Evolutionary conservation across 2,888 invertebrate species (phyloP), one percentile per base, ranked within the genome.

Genomic region (Unio delphinus): DNA sequence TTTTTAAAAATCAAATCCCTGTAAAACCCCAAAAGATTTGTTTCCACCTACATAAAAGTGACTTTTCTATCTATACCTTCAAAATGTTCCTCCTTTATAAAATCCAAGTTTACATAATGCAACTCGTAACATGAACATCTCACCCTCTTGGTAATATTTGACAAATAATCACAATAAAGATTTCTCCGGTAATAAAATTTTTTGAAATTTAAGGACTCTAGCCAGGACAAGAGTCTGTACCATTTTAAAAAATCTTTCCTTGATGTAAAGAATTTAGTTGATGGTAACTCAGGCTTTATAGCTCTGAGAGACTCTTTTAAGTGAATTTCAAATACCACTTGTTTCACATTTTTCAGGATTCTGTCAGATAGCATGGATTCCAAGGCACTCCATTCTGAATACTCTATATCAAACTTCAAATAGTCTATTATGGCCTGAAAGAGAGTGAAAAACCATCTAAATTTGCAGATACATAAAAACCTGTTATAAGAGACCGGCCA

Each of bases 381-480:
- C 23, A 89, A 69, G 1, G 86, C 85, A 5, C 79, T 79, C 88
- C 89, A 90, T 70, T 90, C 90, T 2, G 82, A 83, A 56, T 86
- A 88, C 68, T 90, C 90, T 18, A 90, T 83, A 72, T 90, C 90
- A 74, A 90, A 86, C 72, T 90, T 90, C 54, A 90, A 72, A 64
- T 88, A 88, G 75, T 90, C 88, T 54, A 90, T 87, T 1, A 80
- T 70, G 20, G 70, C 72, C 88, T 89, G 82, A n/a, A 80, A 82
- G 64, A 60, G 59, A 74, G 30, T 58, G 45, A 45, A 45, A 15
- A 45, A 3, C 15, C 45, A 15, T 3, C 15, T 45, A 45, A 45
- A 45, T 45, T 45, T 45, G 15, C 34, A 8, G 34, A 34, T 34
- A 34, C 30, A 30, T 30, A 6, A 30, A 30, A 30, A 30, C 30